phyloP scores from a whole-genome alignment of 2,113 vertebrate species.

The Bubo bubo region DNA sequence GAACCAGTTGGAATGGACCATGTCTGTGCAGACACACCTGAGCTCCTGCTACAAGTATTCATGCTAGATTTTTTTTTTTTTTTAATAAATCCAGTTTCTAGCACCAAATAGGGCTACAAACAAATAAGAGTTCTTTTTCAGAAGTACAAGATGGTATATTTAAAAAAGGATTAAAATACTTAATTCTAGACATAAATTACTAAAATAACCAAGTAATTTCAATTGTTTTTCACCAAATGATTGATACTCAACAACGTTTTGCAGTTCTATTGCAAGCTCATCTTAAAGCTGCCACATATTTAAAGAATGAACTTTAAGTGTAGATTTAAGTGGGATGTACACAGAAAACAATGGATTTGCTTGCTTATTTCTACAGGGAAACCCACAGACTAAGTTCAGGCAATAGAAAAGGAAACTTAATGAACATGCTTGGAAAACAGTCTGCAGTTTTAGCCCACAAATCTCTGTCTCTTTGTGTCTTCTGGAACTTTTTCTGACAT shows the following conservation, averaged over 20 bases:
- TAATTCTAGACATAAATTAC: not conserved
- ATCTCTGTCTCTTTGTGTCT: not conserved
- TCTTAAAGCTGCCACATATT: not conserved
- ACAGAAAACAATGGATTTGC: not conserved
- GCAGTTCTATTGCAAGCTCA: not conserved
- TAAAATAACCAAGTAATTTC: not conserved
- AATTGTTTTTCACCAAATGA: not conserved
- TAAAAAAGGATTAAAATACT: not conserved
- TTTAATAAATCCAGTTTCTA: not conserved
- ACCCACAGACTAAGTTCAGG: not conserved
- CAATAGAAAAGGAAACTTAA: not conserved
- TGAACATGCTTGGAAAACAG: not conserved
- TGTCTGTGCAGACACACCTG: not conserved
- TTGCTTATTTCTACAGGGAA: not conserved
- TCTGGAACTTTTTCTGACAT: not conserved
- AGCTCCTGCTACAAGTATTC: not conserved
- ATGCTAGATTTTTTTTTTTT: not conserved
- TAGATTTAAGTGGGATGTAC: not conserved
- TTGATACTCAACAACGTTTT: not conserved
- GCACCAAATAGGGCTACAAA: not conserved
- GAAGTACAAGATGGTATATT: not conserved
- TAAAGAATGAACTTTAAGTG: not conserved
- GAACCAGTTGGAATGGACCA: fast-evolving
- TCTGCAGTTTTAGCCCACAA: not conserved
- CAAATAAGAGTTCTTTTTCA: not conserved